These are phyloP conservation scores for Coregonus suidteri DNA, from an alignment of 2,797 vertebrate genomes.

Conservation along the genomic window DNA sequence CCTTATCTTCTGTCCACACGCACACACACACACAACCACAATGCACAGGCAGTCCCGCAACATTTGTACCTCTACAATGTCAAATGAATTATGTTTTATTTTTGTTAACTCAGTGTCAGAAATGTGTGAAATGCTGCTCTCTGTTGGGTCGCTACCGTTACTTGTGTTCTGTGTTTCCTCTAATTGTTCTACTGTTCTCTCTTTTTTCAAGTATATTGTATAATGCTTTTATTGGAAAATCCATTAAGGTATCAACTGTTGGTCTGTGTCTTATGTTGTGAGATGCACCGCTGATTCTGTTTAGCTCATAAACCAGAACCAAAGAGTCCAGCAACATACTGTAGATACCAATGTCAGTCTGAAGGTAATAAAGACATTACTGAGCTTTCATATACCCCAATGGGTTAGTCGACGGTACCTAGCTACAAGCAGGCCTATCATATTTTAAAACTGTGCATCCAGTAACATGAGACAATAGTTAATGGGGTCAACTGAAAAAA, in stretches of 20 bases:
- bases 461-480: background rate
- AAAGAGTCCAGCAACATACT: background rate
- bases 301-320: background rate
- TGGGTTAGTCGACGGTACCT: background rate
- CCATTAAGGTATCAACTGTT: too few relatives aligned
- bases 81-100: conserved; percentile 1
- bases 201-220: too few relatives aligned
- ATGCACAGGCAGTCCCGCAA: conserved; percentile 1
- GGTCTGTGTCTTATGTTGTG: too few relatives aligned
- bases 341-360: background rate
- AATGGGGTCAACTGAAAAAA: background rate
- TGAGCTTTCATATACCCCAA: background rate
- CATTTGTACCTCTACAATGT: background rate
- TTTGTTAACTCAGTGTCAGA: background rate
- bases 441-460: background rate
- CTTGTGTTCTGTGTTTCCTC: background rate
- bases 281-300: background rate
- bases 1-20: background rate
- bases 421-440: background rate
- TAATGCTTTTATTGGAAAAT: too few relatives aligned
- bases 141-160: background rate
- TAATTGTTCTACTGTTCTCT: too few relatives aligned
- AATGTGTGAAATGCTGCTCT: background rate
- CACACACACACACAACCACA: conserved; percentile 1
- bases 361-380: background rate